phyloP scores from a whole-genome alignment of 1,140 invertebrate species.

The Drosophila jambulina region DNA sequence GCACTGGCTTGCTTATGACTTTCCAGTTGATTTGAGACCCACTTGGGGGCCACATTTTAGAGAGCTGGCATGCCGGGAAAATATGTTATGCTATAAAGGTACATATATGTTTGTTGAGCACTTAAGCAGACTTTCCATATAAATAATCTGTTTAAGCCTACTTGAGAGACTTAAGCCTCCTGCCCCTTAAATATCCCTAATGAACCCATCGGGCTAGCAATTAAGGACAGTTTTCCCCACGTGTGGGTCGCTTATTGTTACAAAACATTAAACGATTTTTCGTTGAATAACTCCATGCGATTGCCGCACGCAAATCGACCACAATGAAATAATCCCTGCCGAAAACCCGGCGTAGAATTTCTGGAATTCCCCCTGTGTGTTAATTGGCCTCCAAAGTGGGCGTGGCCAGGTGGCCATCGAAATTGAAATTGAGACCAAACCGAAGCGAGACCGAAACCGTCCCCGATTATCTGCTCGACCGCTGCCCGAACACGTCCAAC shows the following conservation, averaged over 20 bases:
- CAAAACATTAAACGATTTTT: slow-evolving; percentile 12
- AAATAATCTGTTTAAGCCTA: not conserved
- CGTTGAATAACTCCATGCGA: slow-evolving; percentile 27
- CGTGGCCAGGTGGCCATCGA: slow-evolving; percentile 30
- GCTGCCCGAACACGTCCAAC: slow-evolving; percentile 66
- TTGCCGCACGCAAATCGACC: slow-evolving; percentile 50
- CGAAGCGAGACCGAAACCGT: slow-evolving; percentile 15
- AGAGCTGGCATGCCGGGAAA: not conserved
- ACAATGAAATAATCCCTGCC: slow-evolving; percentile 11
- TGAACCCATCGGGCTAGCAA: not conserved
- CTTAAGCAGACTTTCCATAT: not conserved
- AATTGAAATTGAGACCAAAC: slow-evolving; percentile 39
- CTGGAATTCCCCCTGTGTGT: slow-evolving; percentile 6
- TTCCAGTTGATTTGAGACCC: slow-evolving; percentile 42
- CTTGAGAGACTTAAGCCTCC: not conserved
- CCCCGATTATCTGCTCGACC: slow-evolving; percentile 74
- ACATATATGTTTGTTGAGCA: not conserved
- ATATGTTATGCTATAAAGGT: not conserved
- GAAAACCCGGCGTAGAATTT: slow-evolving; percentile 46
- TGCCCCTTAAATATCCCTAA: not conserved
- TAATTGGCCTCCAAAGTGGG: slow-evolving; percentile 32
- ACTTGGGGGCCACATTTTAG: not conserved
- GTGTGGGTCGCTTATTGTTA: slow-evolving; percentile 11
- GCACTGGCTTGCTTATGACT: slow-evolving; percentile 11
- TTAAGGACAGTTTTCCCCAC: not conserved